These are phyloP conservation scores for Chinchilla lanigera DNA, from an alignment of 2,113 vertebrate genomes.

Conservation along the genomic window DNA sequence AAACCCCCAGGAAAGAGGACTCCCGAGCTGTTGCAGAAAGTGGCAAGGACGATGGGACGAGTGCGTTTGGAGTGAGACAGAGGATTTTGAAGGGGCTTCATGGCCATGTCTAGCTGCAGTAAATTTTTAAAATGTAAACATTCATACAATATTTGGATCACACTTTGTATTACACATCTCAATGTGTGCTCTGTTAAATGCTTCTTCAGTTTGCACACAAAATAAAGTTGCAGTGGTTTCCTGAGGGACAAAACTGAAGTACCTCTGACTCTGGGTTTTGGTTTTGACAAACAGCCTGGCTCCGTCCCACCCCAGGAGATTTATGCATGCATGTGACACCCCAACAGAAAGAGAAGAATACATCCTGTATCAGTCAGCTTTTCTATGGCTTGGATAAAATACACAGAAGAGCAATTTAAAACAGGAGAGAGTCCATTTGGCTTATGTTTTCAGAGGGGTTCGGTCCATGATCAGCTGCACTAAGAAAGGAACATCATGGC, in stretches of 20 bases:
- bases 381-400: not conserved
- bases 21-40: too few species aligned
- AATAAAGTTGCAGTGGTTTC: not conserved
- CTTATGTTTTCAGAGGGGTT: not conserved
- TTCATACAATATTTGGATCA: not conserved
- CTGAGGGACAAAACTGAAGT: not conserved
- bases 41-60: too few species aligned
- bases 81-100: not conserved
- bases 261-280: not conserved
- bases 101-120: not conserved
- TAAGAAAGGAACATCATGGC: not conserved
- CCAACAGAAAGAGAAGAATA: not conserved
- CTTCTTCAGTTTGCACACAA: not conserved
- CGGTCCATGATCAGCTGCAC: not conserved
- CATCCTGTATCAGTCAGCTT: not conserved
- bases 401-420: not conserved
- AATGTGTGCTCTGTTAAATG: not conserved
- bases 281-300: not conserved
- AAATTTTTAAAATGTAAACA: not conserved
- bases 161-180: not conserved
- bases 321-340: accelerated
- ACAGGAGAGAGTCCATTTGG: not conserved
- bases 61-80: not conserved
- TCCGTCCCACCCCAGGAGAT: not conserved
- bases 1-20: not conserved